Conservation (phyloP, 2,113 vertebrate genomes). For the Zapornia atra region DNA sequence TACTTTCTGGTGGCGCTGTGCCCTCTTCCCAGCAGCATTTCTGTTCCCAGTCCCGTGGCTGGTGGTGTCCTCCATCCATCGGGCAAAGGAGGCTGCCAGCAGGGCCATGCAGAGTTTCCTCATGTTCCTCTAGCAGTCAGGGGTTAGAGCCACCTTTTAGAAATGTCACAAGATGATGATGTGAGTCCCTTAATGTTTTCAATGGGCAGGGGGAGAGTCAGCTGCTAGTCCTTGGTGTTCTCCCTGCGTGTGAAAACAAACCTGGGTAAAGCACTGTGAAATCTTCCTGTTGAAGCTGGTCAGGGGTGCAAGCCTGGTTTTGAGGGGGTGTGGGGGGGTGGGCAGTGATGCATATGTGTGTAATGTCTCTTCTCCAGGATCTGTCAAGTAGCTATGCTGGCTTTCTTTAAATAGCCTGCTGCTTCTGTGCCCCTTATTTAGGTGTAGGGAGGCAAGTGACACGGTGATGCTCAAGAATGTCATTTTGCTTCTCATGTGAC, state of each 20-base stretch:
- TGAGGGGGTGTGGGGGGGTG: not conserved
- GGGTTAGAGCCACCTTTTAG: not conserved
- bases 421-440: conserved; percentile 9
- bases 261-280: too few species aligned
- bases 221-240: not conserved
- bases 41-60: not conserved
- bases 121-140: not conserved
- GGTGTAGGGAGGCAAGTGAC: not conserved
- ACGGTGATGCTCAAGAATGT: conserved; percentile 23
- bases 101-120: not conserved
- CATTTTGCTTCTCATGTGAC: conserved; percentile 56
- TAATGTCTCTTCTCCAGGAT: not conserved
- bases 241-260: too few species aligned
- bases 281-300: not conserved
- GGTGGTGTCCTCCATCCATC: not conserved
- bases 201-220: not conserved
- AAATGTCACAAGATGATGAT: not conserved
- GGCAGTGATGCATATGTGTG: not conserved
- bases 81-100: not conserved
- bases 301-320: not conserved
- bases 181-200: not conserved
- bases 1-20: not conserved
- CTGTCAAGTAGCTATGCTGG: not conserved
- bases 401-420: conserved; percentile 28
- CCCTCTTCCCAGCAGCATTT: not conserved